phyloP scores from a whole-genome alignment of 2,113 vertebrate species.

The Desmodus rotundus region DNA sequence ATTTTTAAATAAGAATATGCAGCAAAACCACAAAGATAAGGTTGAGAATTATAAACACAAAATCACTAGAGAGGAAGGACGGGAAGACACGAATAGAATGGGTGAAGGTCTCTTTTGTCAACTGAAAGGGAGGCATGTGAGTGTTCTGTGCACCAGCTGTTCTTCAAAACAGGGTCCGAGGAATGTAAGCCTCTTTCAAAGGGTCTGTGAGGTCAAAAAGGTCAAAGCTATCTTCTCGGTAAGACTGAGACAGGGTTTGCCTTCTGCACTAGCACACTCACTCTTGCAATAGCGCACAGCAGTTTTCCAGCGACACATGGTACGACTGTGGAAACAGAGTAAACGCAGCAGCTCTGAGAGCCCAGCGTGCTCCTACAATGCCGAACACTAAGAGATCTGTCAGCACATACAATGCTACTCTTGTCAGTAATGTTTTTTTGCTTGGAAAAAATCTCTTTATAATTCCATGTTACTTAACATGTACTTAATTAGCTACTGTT shows the following conservation, averaged over 20 bases:
- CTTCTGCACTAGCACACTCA: neutral
- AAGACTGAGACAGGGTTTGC: neutral
- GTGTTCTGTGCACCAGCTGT: neutral
- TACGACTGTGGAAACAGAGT: neutral
- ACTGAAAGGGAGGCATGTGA: no score
- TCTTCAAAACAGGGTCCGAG: neutral
- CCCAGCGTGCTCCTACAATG: neutral
- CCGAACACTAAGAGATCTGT: neutral
- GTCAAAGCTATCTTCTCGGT: neutral
- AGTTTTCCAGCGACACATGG: neutral
- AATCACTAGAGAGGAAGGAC: neutral
- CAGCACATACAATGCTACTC: neutral
- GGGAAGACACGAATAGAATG: neutral
- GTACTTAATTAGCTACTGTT: neutral
- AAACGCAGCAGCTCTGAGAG: neutral
- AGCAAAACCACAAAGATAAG: neutral
- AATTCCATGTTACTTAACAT: neutral
- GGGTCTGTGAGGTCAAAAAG: neutral
- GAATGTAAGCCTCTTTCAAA: neutral
- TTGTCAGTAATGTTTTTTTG: neutral
- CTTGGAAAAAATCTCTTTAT: neutral
- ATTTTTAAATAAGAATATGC: neutral
- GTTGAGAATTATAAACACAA: neutral
- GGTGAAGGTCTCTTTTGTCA: neutral
- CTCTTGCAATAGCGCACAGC: neutral